A percentile compares a stretch with the other conserved stretches of the same genome.
Evolutionary conservation across 2,797 vertebrate species (phyloP).

Genomic region (Sphaeramia orbicularis): DNA sequence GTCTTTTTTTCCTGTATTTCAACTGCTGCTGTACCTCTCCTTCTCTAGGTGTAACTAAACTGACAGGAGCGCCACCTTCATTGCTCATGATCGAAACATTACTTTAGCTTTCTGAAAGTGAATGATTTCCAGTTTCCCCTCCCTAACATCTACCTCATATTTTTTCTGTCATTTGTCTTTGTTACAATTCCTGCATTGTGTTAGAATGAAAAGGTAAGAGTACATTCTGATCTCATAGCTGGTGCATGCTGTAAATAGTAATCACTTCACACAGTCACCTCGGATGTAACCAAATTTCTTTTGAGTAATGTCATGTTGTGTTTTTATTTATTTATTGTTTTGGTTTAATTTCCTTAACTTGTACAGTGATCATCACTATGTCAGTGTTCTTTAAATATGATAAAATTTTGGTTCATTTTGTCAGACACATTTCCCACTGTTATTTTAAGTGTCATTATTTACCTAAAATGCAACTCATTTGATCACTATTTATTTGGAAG

Average conservation of each 20-base stretch:
- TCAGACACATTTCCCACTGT: constrained; percentile 74
- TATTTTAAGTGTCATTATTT: constrained; percentile 67
- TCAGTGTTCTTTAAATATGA: constrained; percentile 71
- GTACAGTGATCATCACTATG: constrained; percentile 79
- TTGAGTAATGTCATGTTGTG: constrained; percentile 76
- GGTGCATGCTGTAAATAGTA: constrained; percentile 91
- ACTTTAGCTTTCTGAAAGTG: constrained; percentile 87
- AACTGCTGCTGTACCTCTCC: constrained; percentile 71
- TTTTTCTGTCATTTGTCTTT: constrained; percentile 98
- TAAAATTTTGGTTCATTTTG: constrained; percentile 67
- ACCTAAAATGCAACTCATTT: constrained; percentile 59
- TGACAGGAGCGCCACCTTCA: constrained; percentile 78
- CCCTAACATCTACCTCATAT: constrained; percentile 96
- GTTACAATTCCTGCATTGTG: constrained; percentile 99
- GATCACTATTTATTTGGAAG: constrained; percentile 63
- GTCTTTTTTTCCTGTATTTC: constrained; percentile 75
- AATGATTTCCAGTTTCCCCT: constrained; percentile 86
- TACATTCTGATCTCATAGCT: constrained; percentile 92
- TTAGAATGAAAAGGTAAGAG: constrained; percentile 99
- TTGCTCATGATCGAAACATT: constrained; percentile 84
- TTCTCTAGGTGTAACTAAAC: constrained; percentile 72
- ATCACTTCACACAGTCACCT: constrained; percentile 82
- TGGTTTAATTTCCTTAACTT: constrained; percentile 66
- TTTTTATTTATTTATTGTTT: constrained; percentile 58
- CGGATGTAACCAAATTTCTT: constrained; percentile 78